phyloP scores from a whole-genome alignment of 2,113 vertebrate species.

The Zeus faber region DNA sequence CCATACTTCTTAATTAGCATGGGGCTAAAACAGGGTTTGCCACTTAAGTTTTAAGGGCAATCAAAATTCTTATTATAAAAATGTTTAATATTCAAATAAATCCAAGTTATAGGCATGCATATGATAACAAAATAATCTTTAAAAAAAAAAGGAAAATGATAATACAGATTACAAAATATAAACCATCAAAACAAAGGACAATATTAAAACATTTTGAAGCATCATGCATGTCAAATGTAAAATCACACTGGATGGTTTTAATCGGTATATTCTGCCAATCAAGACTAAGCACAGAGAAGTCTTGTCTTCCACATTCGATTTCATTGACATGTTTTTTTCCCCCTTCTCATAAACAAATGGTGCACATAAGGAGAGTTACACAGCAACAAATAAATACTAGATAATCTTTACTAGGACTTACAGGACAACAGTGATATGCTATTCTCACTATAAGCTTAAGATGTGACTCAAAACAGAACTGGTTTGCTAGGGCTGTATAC shows the following conservation, averaged over 20 bases:
- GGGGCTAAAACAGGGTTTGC: no score
- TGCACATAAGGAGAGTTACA: conserved; percentile 70
- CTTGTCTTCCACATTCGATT: conserved; percentile 69
- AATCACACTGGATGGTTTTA: conserved; percentile 44
- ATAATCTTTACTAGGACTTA: conserved; percentile 66
- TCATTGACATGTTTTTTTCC: conserved; percentile 64
- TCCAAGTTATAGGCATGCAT: conserved; percentile 74
- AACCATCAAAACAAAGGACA: conserved; percentile 71
- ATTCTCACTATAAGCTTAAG: conserved; percentile 65
- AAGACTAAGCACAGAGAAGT: conserved; percentile 64
- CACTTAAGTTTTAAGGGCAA: conserved; percentile 68
- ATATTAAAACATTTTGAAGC: conserved; percentile 62
- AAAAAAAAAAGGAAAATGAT: conserved; percentile 74
- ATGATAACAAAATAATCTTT: conserved; percentile 76
- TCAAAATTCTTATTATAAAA: conserved; percentile 61
- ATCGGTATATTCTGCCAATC: conserved; percentile 35
- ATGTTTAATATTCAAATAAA: not conserved
- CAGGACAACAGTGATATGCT: conserved; percentile 71
- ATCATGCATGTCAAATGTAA: conserved; percentile 70
- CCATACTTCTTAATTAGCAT: no score
- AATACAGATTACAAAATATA: conserved; percentile 77
- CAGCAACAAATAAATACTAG: conserved; percentile 72
- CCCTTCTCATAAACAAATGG: conserved; percentile 69
- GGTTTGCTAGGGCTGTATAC: conserved; percentile 36
- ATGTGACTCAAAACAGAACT: conserved; percentile 47